Conservation (phyloP, 2,113 vertebrate species). For the Daubentonia madagascariensis region DNA sequence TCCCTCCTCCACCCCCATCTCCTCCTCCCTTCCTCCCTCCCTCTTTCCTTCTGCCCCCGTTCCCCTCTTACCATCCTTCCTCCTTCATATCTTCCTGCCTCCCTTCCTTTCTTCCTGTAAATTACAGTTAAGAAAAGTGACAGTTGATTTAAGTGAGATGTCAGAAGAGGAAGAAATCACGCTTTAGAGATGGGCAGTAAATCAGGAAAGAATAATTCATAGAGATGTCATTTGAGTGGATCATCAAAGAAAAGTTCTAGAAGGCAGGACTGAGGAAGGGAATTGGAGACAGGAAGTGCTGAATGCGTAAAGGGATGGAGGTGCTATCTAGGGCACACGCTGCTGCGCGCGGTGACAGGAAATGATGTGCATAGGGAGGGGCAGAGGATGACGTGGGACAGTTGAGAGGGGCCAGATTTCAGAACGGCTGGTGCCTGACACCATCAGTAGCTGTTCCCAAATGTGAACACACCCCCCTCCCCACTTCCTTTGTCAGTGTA, state of each 20-base stretch:
- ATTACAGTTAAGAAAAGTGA: neutral
- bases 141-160: neutral
- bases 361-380: too few species aligned
- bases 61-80: too few species aligned
- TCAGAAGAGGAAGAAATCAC: neutral
- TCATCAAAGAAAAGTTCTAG: neutral
- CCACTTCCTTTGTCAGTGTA: neutral
- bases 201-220: neutral
- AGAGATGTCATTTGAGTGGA: neutral
- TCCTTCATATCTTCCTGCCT: too few species aligned
- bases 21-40: fast-evolving
- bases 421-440: neutral
- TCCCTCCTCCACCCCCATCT: neutral
- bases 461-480: too few species aligned
- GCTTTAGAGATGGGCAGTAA: neutral
- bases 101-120: neutral
- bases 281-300: neutral
- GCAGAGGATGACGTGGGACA: neutral
- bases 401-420: neutral
- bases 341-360: fast-evolving
- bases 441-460: neutral
- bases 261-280: neutral
- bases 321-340: neutral
- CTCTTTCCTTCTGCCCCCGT: neutral
- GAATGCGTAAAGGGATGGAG: neutral